Evolutionary conservation across 2,113 vertebrate species (phyloP), one percentile per base, ranked within the genome.

Genomic region (Arizona elegans): DNA sequence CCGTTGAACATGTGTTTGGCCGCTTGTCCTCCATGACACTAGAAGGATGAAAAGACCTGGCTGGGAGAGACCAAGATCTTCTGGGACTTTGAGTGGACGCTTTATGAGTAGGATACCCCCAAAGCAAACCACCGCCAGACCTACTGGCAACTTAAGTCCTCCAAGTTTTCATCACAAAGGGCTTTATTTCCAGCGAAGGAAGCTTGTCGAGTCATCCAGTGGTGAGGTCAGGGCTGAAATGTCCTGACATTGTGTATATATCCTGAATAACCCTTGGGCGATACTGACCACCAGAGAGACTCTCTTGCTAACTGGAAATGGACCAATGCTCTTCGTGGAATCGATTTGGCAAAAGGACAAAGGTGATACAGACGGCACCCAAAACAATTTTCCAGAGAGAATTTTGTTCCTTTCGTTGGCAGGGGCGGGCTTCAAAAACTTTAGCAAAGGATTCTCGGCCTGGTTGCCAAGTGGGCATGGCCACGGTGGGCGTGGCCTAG

Each of bases 261-360:
- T 92, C 93, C 70, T 86, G 93, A 89, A 86, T 92, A 70, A 92
- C 87, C 91, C 56, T 81, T 43, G 53, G 93, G 89, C 55, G 62
- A 89, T 90, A n/a, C 90, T 56, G 21, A 75, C 70, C 55, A 21
- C 1, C 15, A 59, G 65, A 59, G 65, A 91, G 90, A 86, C 47
- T 47, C 87, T 89, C 88, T 38, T 17, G 87, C 91, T 43, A 23
- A 65, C 93, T 91, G 93, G 90, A 93, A 93, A 89, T 15, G 33
- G 87, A 62, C 47, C 47, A 15, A 23, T 47, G 33, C 47, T 29
- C 70, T 89, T 89, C 75, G 29, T 6, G 62, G 91, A 65, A 58
- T 56, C 47, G 2, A 29, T 21, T 81, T 47, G 3, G 23, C 11
- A 12, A n/a, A 5, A 43, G 55, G 47, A 62, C 90, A 86, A 89